Evolutionary conservation across 2,113 vertebrate genomes (phyloP).

Genomic region (Vidua chalybeata): DNA sequence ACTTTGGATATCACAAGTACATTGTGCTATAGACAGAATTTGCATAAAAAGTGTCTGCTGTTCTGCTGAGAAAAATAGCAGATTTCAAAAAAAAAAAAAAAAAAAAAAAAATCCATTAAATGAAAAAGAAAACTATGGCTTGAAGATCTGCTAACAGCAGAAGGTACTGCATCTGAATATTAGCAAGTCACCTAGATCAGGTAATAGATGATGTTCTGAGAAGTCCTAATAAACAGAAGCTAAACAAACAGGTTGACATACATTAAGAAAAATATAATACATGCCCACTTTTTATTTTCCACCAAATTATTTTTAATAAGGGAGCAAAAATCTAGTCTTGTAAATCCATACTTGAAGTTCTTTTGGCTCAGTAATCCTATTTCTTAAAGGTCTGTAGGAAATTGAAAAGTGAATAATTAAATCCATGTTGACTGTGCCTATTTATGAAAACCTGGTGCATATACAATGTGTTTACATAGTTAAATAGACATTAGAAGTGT

Average conservation of each 20-base stretch:
- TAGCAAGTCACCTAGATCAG: background rate
- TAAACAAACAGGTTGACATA: background rate
- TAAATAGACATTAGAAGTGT: background rate
- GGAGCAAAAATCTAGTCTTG: background rate
- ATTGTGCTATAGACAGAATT: background rate
- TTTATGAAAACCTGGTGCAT: conserved; percentile 74
- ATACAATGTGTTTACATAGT: background rate
- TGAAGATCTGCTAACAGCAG: background rate
- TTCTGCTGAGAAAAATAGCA: background rate
- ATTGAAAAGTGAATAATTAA: background rate
- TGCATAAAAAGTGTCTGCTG: background rate
- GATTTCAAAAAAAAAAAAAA: background rate
- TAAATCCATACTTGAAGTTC: background rate
- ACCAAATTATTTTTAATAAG: background rate
- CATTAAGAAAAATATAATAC: background rate
- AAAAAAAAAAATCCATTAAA: background rate
- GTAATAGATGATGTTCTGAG: background rate
- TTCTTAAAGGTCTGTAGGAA: background rate
- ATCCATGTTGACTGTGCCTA: conserved; percentile 75
- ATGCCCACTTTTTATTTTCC: background rate
- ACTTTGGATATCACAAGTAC: background rate
- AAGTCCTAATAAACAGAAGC: background rate
- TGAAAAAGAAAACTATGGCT: background rate
- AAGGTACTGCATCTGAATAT: background rate
- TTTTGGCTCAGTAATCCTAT: background rate